These are phyloP conservation scores for Leucozona laternaria DNA, from an alignment of 2,888 invertebrate species.

Conservation along the genomic window DNA sequence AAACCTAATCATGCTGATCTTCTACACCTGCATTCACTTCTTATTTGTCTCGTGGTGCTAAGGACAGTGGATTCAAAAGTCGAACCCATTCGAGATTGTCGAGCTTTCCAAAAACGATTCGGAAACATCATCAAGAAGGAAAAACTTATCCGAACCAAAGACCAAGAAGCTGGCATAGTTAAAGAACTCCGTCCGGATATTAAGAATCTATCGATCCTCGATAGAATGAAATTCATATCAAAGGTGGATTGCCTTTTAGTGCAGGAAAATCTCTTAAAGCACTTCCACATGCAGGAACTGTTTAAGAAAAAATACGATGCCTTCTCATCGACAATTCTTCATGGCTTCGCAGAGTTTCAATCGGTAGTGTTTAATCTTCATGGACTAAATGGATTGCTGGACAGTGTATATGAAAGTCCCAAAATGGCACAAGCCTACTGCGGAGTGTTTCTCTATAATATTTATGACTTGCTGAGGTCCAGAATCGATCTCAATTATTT, in stretches of 20 bases:
- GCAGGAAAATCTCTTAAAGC: slow-evolving; percentile 80
- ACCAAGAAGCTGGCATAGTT: slow-evolving; percentile 76
- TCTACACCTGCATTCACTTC: slow-evolving; percentile 80
- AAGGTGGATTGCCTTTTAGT: slow-evolving; percentile 81
- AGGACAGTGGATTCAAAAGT: slow-evolving; percentile 81
- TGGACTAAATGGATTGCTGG: slow-evolving; percentile 87
- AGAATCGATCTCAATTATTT: slow-evolving; percentile 85
- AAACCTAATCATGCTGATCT: slow-evolving; percentile 80
- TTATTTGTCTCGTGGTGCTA: slow-evolving; percentile 80
- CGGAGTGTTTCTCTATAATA: slow-evolving; percentile 91
- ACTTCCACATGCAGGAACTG: slow-evolving; percentile 82
- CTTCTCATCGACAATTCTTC: slow-evolving; percentile 80
- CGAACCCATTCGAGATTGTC: slow-evolving; percentile 80
- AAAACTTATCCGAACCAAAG: slow-evolving; percentile 78
- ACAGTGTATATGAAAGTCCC: slow-evolving; percentile 85
- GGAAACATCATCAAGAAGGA: slow-evolving; percentile 80
- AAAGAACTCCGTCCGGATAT: slow-evolving; percentile 77
- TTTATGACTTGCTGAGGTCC: slow-evolving; percentile 86
- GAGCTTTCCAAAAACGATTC: slow-evolving; percentile 80
- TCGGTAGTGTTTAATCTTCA: slow-evolving; percentile 81
- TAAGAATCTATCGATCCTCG: slow-evolving; percentile 76
- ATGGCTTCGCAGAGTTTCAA: slow-evolving; percentile 83
- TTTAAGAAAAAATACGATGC: slow-evolving; percentile 82
- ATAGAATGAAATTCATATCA: slow-evolving; percentile 79
- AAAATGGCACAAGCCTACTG: slow-evolving; percentile 88